phyloP scores from a whole-genome alignment of 2,888 invertebrate species.

The Scaptomyza caliginosa region DNA sequence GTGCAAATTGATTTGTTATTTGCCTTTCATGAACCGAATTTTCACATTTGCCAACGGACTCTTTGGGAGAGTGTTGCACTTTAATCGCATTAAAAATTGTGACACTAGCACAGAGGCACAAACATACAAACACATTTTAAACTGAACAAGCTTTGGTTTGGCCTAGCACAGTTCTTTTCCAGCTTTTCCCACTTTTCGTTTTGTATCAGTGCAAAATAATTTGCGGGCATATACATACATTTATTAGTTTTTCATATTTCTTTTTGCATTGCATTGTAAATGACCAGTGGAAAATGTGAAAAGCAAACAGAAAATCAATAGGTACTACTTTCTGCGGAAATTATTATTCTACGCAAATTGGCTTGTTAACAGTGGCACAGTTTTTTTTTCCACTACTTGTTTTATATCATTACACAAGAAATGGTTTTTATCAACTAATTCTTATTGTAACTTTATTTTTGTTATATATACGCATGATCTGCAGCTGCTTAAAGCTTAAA shows the following conservation, averaged over 20 bases:
- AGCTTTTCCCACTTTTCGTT: slow-evolving; percentile 22
- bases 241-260: slow-evolving; percentile 51
- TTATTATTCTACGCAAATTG: slow-evolving; percentile 39
- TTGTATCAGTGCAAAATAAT: slow-evolving; percentile 59
- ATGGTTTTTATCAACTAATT: slow-evolving; percentile 1
- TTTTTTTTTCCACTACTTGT: background rate
- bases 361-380: slow-evolving; percentile 25
- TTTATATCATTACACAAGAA: slow-evolving; percentile 9
- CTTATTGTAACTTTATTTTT: background rate
- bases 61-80: slow-evolving; percentile 66
- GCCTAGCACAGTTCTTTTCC: slow-evolving; percentile 59
- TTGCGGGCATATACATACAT: slow-evolving; percentile 41
- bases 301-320: slow-evolving; percentile 63
- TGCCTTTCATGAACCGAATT: slow-evolving; percentile 14
- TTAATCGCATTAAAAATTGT: slow-evolving; percentile 79
- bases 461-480: slow-evolving; percentile 7
- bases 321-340: slow-evolving; percentile 34
- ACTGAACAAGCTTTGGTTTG: slow-evolving; percentile 31
- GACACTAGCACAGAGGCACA: slow-evolving; percentile 49
- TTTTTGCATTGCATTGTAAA: slow-evolving; percentile 27
- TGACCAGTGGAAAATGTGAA: slow-evolving; percentile 18
- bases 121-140: slow-evolving; percentile 14
- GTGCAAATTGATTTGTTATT: slow-evolving; percentile 12
- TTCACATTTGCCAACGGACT: slow-evolving; percentile 23
- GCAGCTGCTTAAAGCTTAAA: background rate